Evolutionary conservation across 2,113 vertebrate species (phyloP).

Genomic region (Hippotragus niger): DNA sequence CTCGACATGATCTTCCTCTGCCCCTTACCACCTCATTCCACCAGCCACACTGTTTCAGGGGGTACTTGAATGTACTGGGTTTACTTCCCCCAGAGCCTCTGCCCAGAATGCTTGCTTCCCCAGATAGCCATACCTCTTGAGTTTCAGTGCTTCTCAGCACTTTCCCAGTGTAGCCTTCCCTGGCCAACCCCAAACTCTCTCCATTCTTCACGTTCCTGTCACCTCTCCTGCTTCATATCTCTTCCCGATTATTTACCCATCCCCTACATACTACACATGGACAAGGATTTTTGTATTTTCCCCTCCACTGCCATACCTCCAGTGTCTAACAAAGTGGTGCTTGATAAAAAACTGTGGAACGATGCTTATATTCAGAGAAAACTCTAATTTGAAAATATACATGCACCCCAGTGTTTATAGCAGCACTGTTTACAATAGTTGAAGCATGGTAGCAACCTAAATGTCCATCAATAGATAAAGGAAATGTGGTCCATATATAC

Average conservation of each 20-base stretch:
- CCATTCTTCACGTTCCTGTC: background rate
- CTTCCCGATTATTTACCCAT: background rate
- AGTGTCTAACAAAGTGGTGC: background rate
- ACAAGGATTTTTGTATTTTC: background rate
- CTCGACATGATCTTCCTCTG: background rate
- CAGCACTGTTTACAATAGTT: background rate
- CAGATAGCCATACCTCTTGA: accelerated
- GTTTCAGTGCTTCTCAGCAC: background rate
- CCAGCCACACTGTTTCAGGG: background rate
- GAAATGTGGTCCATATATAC: background rate
- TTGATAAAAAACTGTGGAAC: background rate
- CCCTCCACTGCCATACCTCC: background rate
- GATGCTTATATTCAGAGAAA: background rate
- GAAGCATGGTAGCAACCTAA: background rate
- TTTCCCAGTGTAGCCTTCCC: background rate
- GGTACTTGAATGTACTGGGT: background rate
- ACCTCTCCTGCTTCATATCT: background rate
- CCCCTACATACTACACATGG: background rate
- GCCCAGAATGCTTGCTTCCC: background rate
- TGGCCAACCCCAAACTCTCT: background rate
- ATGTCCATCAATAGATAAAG: background rate
- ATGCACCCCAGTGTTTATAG: background rate
- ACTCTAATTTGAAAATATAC: background rate
- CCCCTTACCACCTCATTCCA: background rate
- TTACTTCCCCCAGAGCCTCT: background rate